Evolutionary conservation across 2,888 invertebrate species (phyloP).

Genomic region (Bellardia pandia): DNA sequence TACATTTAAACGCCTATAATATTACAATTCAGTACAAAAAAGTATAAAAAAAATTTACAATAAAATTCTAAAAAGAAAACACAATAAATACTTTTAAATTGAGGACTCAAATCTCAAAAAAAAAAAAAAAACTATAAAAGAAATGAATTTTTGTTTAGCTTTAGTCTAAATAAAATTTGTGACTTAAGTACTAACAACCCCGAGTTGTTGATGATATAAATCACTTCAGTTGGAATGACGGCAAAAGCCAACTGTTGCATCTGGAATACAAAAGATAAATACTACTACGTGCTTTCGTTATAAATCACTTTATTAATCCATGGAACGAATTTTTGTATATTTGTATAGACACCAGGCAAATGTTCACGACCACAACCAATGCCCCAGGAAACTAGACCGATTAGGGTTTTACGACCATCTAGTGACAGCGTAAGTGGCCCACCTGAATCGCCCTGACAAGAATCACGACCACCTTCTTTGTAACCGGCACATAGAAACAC

Average conservation of each 20-base stretch:
- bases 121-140: not conserved
- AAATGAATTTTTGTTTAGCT: not conserved
- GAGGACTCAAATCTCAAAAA: slow-evolving; percentile 12
- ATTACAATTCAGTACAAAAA: slow-evolving; percentile 47
- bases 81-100: slow-evolving; percentile 26
- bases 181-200: slow-evolving; percentile 81
- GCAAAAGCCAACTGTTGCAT: slow-evolving; percentile 34
- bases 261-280: not conserved
- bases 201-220: slow-evolving; percentile 79
- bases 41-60: slow-evolving; percentile 41
- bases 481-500: slow-evolving; percentile 97
- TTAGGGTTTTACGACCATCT: slow-evolving; percentile 93
- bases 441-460: slow-evolving; percentile 91
- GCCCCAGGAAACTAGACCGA: slow-evolving; percentile 95
- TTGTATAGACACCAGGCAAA: slow-evolving; percentile 95
- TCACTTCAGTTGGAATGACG: slow-evolving; percentile 78
- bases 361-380: slow-evolving; percentile 96
- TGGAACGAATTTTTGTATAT: slow-evolving; percentile 95
- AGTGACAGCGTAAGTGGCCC: slow-evolving; percentile 94
- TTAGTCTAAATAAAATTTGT: slow-evolving; percentile 26
- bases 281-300: slow-evolving; percentile 82
- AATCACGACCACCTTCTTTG: slow-evolving; percentile 92
- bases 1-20: slow-evolving; percentile 39
- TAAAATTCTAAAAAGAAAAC: slow-evolving; percentile 2
- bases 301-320: slow-evolving; percentile 94